Conservation (phyloP, 2,888 invertebrate species). For the Lepidocyrtinus sp. region DNA sequence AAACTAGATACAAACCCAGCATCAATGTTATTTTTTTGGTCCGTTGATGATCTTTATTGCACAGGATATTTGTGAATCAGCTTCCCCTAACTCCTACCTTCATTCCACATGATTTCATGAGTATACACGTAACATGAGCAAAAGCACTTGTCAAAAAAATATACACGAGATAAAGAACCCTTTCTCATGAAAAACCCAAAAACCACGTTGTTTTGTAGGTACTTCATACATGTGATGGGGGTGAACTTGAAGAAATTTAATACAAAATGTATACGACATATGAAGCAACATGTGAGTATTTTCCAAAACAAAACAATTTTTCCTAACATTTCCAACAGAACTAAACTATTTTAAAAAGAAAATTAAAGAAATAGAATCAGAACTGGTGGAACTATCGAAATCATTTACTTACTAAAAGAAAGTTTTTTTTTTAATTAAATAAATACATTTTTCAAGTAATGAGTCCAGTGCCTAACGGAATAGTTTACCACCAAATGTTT, state of each 20-base stretch:
- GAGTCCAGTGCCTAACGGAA: not conserved
- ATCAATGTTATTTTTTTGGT: too few relatives aligned
- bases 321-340: not conserved
- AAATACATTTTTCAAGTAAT: not conserved
- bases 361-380: not conserved
- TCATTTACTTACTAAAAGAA: too few relatives aligned
- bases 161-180: not conserved
- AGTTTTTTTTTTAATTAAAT: not conserved
- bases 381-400: not conserved
- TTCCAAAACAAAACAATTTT: not conserved
- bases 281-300: not conserved
- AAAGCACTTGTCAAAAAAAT: not conserved
- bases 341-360: not conserved
- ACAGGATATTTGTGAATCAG: not conserved
- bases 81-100: not conserved
- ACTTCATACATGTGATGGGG: not conserved
- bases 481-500: not conserved
- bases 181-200: not conserved
- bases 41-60: not conserved
- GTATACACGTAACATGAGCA: not conserved
- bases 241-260: not conserved
- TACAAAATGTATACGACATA: not conserved
- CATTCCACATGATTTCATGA: not conserved
- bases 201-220: not conserved
- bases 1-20: too few relatives aligned